Percentiles rank a stretch among this genome's conserved stretches.
Evolutionary conservation across 1,140 invertebrate species (phyloP).

Genomic region (Kradibia gibbosae): DNA sequence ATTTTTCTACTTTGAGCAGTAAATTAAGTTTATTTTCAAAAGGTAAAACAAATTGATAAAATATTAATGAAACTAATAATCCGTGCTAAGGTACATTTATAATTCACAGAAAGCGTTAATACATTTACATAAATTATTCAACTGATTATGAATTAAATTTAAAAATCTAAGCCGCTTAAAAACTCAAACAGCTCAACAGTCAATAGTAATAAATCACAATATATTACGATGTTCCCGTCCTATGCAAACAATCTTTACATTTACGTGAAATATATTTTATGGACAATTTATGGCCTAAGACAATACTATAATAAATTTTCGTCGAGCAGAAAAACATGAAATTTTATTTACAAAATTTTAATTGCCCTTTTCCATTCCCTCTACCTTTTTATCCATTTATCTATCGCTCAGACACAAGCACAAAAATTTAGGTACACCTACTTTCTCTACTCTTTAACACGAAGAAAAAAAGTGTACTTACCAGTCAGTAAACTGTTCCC

Average conservation of each 20-base stretch:
- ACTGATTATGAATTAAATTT: background rate
- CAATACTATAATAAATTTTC: slow-evolving; percentile 17
- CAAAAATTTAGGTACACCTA: background rate
- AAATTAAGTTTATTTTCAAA: background rate
- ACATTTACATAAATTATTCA: slow-evolving; percentile 11
- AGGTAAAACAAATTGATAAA: background rate
- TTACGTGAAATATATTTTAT: slow-evolving; percentile 21
- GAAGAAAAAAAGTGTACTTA: slow-evolving; percentile 48
- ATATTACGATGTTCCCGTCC: slow-evolving; percentile 1
- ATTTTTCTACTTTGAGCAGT: background rate
- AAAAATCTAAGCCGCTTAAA: slow-evolving; percentile 6
- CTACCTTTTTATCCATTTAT: background rate
- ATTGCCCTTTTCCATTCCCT: background rate
- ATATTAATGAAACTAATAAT: background rate
- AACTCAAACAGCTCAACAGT: background rate
- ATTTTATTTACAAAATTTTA: slow-evolving; percentile 11
- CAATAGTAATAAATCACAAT: slow-evolving; percentile 15
- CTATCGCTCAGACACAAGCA: background rate
- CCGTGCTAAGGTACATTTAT: background rate
- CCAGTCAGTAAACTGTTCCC: slow-evolving; percentile 64
- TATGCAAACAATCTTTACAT: slow-evolving; percentile 15
- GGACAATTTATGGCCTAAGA: slow-evolving; percentile 9
- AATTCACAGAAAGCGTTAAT: background rate
- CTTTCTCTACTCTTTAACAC: too few relatives aligned
- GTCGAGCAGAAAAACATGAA: background rate